Percentiles rank a stretch among this genome's conserved stretches.
phyloP scores from a whole-genome alignment of 2,113 vertebrate species.

The Trogon surrucura region DNA sequence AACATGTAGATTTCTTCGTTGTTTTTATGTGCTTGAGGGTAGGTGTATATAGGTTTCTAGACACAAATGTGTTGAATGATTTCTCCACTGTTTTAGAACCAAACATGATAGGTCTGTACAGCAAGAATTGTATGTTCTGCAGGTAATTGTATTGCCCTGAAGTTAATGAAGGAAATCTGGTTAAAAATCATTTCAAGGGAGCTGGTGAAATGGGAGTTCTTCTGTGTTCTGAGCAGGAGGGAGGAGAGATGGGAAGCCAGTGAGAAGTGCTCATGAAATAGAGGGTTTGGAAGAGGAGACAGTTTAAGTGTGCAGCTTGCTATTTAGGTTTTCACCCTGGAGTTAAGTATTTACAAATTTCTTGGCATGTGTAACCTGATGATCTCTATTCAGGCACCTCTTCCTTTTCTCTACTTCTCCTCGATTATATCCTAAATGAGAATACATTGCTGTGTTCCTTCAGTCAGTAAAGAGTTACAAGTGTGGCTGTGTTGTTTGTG shows the following conservation, averaged over 20 bases:
- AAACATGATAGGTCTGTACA: background rate
- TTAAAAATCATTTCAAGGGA: background rate
- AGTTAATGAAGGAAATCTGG: background rate
- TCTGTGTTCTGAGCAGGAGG: background rate
- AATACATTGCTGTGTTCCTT: background rate
- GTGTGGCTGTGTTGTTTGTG: background rate
- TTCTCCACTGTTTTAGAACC: background rate
- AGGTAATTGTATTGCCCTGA: background rate
- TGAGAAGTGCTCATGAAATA: background rate
- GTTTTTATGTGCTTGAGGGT: background rate
- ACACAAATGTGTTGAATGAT: rapidly evolving
- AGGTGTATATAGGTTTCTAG: background rate
- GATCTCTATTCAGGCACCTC: background rate
- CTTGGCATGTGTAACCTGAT: background rate
- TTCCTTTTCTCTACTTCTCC: background rate
- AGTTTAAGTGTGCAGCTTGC: background rate
- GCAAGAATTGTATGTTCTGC: background rate
- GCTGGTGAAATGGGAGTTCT: background rate
- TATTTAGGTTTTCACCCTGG: background rate
- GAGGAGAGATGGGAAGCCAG: background rate
- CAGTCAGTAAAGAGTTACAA: background rate
- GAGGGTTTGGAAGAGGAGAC: background rate
- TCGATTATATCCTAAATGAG: no score
- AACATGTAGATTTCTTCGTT: background rate
- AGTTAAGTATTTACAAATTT: background rate